Evolutionary conservation across 2,888 invertebrate species (phyloP), one percentile per base, ranked within the genome.

Genomic region (Geophilus truncorum): DNA sequence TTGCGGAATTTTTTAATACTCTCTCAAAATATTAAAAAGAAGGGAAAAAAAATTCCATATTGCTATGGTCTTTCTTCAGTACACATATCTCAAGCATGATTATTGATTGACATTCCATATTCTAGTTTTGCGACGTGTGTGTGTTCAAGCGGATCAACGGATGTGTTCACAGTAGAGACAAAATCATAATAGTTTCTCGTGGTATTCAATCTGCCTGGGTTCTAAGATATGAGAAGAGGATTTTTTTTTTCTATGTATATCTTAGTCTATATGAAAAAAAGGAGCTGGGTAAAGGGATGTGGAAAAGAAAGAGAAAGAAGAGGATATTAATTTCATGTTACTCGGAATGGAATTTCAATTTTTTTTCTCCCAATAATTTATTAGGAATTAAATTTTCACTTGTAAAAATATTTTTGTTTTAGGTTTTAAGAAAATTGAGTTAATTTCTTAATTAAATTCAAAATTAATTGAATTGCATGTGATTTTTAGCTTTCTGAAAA

Each of bases 41-140:
- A 34, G 9, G 5, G n/a, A 45, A 18, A 62, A 23, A 25, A 62
- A 62, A 62, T 25, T 62, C 62, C 62, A 62, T 62, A 62, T 28
- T 62, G 45, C 45, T 28, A 62, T 62, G 28, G 23, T 62, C 62
- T 62, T 21, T 62, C 25, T 45, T 45, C 45, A 45, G 2, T 45
- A 45, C 45, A 18, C 28, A 62, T 62, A 62, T 62, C 62, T 62
- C 62, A 25, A 28, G 62, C 62, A 62, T 25, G 62, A 62, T 62
- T 62, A 62, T 62, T 62, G 62, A 62, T 62, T 62, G 62, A 62
- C 62, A 62, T 62, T 62, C 62, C 62, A 62, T 62, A 62, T 62
- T 23, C 62, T 28, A 2, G 25, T 62, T 62, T 32, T 3, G 25
- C 5, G 15, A 62, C 62, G 3, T 25, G 25, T 25, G 62, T 62